Evolutionary conservation across 2,888 invertebrate species (phyloP).

Genomic region (Coelogynopora nodosa): DNA sequence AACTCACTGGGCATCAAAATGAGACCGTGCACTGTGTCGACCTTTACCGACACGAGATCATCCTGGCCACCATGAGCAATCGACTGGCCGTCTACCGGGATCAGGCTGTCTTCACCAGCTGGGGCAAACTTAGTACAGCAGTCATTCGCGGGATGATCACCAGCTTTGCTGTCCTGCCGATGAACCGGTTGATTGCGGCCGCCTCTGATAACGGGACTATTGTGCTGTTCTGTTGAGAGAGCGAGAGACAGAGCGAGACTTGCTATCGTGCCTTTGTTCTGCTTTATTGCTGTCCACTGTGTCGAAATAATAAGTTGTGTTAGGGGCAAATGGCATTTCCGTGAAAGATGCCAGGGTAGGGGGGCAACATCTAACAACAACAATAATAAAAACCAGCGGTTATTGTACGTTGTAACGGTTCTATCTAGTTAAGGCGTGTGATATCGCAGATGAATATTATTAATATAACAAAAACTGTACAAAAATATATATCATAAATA

Average conservation of each 20-base stretch:
- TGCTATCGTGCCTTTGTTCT: no score
- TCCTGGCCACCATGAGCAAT: constrained; percentile 2
- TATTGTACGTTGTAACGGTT: no score
- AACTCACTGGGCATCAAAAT: background rate
- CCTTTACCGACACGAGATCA: constrained; percentile 2
- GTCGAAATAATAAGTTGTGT: no score
- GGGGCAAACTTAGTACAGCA: background rate
- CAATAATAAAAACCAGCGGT: no score
- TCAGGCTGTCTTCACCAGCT: background rate
- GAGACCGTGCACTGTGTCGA: constrained; percentile 2
- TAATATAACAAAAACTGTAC: no score
- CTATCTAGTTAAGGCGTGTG: no score
- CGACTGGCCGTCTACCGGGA: constrained; percentile 5
- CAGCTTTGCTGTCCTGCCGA: background rate
- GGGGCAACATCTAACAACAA: no score
- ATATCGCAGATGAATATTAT: no score
- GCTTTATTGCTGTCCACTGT: no score
- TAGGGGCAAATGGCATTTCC: no score
- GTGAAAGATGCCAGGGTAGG: no score
- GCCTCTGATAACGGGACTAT: background rate
- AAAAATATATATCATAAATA: no score
- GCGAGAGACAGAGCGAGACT: background rate
- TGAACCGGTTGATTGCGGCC: background rate
- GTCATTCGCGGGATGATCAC: background rate
- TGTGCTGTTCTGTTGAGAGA: background rate